These are phyloP conservation scores for Rambutsinella grinnellia DNA, from an alignment of 2,888 invertebrate genomes.

Conservation along the genomic window DNA sequence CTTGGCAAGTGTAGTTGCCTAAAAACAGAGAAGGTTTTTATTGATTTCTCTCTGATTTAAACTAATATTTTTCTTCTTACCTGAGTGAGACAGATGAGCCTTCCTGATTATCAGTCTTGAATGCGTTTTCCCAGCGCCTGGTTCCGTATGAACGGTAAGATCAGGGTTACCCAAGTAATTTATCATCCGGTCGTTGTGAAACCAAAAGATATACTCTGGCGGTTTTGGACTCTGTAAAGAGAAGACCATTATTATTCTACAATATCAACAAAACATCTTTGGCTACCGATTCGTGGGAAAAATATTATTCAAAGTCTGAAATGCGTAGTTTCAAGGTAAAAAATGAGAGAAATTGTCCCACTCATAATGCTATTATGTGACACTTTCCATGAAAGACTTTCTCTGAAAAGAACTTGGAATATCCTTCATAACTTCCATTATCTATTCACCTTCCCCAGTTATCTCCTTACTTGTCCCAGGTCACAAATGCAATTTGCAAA, in stretches of 20 bases:
- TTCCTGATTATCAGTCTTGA: slow-evolving; percentile 69
- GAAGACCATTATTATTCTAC: too few relatives aligned
- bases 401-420: background rate
- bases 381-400: background rate
- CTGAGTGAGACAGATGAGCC: slow-evolving; percentile 69
- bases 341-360: background rate
- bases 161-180: slow-evolving; percentile 84
- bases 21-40: background rate
- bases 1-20: slow-evolving; percentile 68
- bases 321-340: background rate
- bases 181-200: slow-evolving; percentile 71
- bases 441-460: background rate
- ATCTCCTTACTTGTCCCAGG: slow-evolving; percentile 22
- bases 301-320: background rate
- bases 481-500: slow-evolving; percentile 36
- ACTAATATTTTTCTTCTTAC: slow-evolving; percentile 65
- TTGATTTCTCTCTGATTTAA: too few relatives aligned
- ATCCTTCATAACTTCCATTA: background rate
- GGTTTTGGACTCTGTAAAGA: slow-evolving; percentile 70
- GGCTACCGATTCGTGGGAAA: too few relatives aligned
- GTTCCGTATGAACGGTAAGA: slow-evolving; percentile 71
- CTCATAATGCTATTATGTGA: background rate
- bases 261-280: too few relatives aligned
- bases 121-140: slow-evolving; percentile 69
- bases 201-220: slow-evolving; percentile 71